phyloP scores from a whole-genome alignment of 2,888 invertebrate species.

The Creontiades dilutus region DNA sequence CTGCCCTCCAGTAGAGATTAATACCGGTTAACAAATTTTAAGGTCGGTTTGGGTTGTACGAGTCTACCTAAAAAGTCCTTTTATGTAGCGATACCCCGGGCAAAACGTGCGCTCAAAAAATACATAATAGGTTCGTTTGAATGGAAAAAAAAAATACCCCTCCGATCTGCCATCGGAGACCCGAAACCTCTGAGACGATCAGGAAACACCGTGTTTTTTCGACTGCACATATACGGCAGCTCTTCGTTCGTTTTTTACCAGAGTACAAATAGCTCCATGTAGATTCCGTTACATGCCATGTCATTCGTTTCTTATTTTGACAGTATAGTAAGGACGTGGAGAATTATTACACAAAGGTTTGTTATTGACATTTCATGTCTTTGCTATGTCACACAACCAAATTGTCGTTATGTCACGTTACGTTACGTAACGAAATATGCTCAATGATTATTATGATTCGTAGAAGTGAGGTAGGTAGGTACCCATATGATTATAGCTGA shows the following conservation, averaged over 20 bases:
- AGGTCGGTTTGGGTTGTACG: background rate
- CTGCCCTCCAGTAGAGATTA: constrained; percentile 5
- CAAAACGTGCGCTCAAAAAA: background rate
- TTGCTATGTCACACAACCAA: too few relatives aligned
- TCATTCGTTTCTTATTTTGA: too few relatives aligned
- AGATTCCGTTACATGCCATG: too few relatives aligned
- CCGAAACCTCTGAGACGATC: background rate
- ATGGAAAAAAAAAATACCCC: background rate
- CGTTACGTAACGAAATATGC: too few relatives aligned
- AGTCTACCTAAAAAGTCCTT: background rate
- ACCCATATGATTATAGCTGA: too few relatives aligned
- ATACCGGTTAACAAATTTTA: constrained; percentile 2
- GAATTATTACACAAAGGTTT: too few relatives aligned
- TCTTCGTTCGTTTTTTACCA: background rate
- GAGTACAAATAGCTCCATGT: background rate
- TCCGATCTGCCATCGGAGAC: background rate
- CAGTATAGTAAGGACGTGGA: too few relatives aligned
- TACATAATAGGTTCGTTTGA: background rate
- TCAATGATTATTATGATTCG: too few relatives aligned
- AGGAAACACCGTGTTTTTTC: background rate
- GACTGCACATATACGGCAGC: background rate
- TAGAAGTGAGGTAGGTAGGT: too few relatives aligned
- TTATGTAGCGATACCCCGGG: constrained; percentile 18
- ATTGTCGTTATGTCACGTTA: too few relatives aligned
- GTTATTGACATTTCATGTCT: too few relatives aligned